Evolutionary conservation across 2,797 vertebrate genomes (phyloP), one percentile per base, ranked within the genome.

Genomic region (Mallotus villosus): DNA sequence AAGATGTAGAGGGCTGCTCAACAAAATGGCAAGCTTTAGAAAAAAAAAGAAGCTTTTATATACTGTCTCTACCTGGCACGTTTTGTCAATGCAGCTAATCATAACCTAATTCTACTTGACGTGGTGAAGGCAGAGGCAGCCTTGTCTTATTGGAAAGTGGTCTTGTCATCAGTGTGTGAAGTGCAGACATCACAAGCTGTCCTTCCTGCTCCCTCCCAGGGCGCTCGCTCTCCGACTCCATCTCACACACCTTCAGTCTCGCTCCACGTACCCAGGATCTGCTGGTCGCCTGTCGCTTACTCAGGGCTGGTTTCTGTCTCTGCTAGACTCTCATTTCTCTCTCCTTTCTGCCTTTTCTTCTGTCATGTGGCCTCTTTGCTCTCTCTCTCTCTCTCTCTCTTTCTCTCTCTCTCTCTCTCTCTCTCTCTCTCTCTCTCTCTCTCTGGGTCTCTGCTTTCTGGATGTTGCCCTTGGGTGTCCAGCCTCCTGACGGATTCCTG

Each of bases 401-500:
- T n/a, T 21, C 22, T 14, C 11, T 16, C 6, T 25, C 24, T 58
- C 74, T 72, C 72, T 74, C 69, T 66, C 24, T 51, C 55, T 62
- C 67, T 19, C 57, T 1, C 7, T 1, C 8, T 2, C 58, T n/a
- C 22, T 65, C 25, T 7, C 29, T 22, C 27, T 65, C 25, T 7
- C 34, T 58, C 63, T 5, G 69, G 14, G 0, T 49, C 16, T 67
- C 57, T 58, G 25, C 67, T 21, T 25, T 64, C 68, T n/a, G 75
- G 72, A 76, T 55, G 78, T 70, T 73, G 73, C 70, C 80, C 59
- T 63, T 16, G 34, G 78, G 78, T 81, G 83, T 81, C 76, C 55
- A 41, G 66, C 67, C 62, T 64, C 75, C 58, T 34, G 55, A 46
- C 55, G 49, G 72, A 85, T 88, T 89, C 84, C 79, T 76, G 74